Evolutionary conservation across 2,888 invertebrate genomes (phyloP).

Genomic region (Mimumesa dahlbomi): DNA sequence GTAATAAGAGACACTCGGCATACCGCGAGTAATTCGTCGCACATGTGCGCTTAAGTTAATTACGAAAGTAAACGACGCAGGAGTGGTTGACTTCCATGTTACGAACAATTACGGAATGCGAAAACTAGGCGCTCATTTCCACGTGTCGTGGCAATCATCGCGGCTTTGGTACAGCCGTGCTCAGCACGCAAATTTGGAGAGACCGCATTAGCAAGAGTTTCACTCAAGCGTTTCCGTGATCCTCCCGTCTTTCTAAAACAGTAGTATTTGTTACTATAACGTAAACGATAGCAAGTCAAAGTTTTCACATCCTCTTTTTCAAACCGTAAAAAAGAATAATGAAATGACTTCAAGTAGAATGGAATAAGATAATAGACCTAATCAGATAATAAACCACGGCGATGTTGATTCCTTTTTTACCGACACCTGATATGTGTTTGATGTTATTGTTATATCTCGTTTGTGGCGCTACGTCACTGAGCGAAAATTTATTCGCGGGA

Average conservation of each 20-base stretch:
- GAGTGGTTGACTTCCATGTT: not conserved
- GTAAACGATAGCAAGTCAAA: no score
- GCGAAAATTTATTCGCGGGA: not conserved
- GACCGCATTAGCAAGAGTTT: not conserved
- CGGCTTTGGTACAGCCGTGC: not conserved
- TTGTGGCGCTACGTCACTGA: slow-evolving; percentile 19
- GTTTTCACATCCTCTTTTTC: no score
- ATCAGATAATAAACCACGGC: no score
- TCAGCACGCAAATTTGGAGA: not conserved
- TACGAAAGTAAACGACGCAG: not conserved
- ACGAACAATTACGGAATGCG: not conserved
- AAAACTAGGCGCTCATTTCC: not conserved
- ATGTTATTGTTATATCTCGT: not conserved
- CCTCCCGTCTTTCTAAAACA: not conserved
- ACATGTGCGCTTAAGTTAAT: not conserved
- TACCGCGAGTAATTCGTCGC: no score
- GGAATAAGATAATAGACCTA: no score
- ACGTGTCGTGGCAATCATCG: not conserved
- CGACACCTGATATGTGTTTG: slow-evolving; percentile 11
- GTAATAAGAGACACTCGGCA: no score
- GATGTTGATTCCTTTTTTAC: slow-evolving; percentile 24
- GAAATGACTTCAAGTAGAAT: no score
- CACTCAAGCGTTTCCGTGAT: not conserved
- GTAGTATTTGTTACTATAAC: not conserved
- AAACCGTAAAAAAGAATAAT: no score